phyloP scores from a whole-genome alignment of 2,113 vertebrate genomes.

The Pachypanchax playfairii region DNA sequence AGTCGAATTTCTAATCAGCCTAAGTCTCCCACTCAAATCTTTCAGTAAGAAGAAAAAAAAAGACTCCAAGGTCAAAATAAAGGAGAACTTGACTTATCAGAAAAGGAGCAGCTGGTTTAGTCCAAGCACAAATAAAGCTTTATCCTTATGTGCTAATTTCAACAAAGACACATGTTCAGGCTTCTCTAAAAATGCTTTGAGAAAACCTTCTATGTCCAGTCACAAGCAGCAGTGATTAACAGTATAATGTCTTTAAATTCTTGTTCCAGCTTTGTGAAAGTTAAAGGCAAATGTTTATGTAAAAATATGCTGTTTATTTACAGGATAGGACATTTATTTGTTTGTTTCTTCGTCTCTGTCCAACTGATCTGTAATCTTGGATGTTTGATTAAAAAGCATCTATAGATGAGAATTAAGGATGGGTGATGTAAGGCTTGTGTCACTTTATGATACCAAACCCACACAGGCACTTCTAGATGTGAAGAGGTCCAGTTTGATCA shows the following conservation, averaged over 20 bases:
- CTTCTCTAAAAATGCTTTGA: slow-evolving; percentile 54
- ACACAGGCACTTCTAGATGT: too few species aligned
- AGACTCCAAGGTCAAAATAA: slow-evolving; percentile 43
- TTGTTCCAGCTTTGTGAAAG: slow-evolving; percentile 35
- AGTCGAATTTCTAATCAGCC: not conserved
- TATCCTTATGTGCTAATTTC: slow-evolving; percentile 8
- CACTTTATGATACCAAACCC: too few species aligned
- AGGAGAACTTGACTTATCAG: slow-evolving; percentile 56
- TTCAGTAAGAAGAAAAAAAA: slow-evolving; percentile 4
- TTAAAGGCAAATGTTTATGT: slow-evolving; percentile 46
- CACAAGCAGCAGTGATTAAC: slow-evolving; percentile 56
- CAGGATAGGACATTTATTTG: not conserved
- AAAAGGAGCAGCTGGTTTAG: slow-evolving; percentile 67
- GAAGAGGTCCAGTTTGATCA: too few species aligned
- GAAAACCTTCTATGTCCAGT: slow-evolving; percentile 51
- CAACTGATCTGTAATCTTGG: slow-evolving; percentile 7
- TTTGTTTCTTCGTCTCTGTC: not conserved
- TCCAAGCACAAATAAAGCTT: slow-evolving; percentile 55
- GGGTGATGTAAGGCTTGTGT: too few species aligned
- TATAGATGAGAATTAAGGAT: too few species aligned
- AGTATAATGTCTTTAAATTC: slow-evolving; percentile 49
- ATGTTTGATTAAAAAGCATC: slow-evolving; percentile 2
- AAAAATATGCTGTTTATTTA: slow-evolving; percentile 5
- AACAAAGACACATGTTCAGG: slow-evolving; percentile 29
- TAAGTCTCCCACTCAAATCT: not conserved